These are phyloP conservation scores for Melipona quadrifasciata DNA, from an alignment of 1,140 invertebrate genomes.

Conservation along the genomic window DNA sequence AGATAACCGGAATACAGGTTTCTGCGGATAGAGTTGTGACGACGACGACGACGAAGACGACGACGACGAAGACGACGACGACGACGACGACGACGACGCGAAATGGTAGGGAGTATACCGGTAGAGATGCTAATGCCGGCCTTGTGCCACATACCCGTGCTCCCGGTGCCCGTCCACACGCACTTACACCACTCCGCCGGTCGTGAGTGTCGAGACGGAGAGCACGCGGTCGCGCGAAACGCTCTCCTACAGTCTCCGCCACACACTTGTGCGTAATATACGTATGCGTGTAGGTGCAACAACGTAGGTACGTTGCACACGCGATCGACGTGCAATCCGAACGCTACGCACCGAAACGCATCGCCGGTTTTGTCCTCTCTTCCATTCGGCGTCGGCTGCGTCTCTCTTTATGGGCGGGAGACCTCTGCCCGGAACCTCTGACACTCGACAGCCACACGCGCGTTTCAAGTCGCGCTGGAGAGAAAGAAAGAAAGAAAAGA, in stretches of 20 bases:
- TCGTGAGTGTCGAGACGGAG: constrained; percentile 24
- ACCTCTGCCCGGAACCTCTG: background rate
- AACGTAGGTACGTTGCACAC: background rate
- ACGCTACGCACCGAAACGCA: constrained; percentile 52
- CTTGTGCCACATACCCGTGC: constrained; percentile 80
- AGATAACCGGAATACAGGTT: constrained; percentile 80
- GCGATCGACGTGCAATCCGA: constrained; percentile 17
- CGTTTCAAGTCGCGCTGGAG: background rate
- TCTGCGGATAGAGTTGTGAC: constrained; percentile 76
- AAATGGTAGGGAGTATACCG: constrained; percentile 79
- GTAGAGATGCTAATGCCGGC: constrained; percentile 82
- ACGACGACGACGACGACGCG: constrained; percentile 58
- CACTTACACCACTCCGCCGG: constrained; percentile 37
- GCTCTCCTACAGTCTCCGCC: background rate
- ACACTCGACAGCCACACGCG: background rate
- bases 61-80: too few relatives aligned
- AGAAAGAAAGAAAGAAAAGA: too few relatives aligned
- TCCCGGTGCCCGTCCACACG: constrained; percentile 69
- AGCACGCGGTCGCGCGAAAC: constrained; percentile 40
- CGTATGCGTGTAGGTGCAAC: background rate
- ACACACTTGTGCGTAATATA: background rate
- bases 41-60: too few relatives aligned
- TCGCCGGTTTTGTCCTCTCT: constrained; percentile 27
- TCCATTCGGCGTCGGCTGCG: constrained; percentile 28
- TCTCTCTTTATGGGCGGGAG: background rate